Evolutionary conservation across 1,140 invertebrate genomes (phyloP).

Genomic region (Drosophila rhopaloa): DNA sequence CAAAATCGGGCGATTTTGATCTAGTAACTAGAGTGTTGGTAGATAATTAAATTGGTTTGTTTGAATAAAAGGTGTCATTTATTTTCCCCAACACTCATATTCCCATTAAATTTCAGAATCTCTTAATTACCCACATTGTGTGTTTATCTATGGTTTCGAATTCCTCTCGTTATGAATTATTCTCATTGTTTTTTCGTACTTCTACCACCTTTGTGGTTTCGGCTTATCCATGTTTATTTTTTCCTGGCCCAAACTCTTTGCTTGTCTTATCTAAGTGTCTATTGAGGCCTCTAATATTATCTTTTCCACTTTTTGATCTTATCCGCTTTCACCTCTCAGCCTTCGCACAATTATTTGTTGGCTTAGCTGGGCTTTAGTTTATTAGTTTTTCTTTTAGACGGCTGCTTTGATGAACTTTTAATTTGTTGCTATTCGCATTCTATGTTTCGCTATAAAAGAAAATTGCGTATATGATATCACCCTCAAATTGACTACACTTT

Average conservation of each 20-base stretch:
- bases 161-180: conserved; percentile 13
- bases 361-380: conserved; percentile 14
- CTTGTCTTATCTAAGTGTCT: conserved; percentile 27
- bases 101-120: neutral
- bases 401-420: neutral
- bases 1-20: conserved; percentile 6
- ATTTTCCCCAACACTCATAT: neutral
- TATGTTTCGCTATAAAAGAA: no score
- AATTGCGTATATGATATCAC: neutral
- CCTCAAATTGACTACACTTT: conserved; percentile 7
- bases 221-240: conserved; percentile 17
- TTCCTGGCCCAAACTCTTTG: conserved; percentile 12
- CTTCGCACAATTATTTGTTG: conserved; percentile 21
- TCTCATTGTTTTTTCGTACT: conserved; percentile 21
- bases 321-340: conserved; percentile 25
- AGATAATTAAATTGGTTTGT: conserved; percentile 5
- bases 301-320: conserved; percentile 41
- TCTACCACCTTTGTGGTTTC: neutral
- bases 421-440: neutral
- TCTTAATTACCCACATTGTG: conserved; percentile 15
- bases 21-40: neutral
- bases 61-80: neutral
- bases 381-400: conserved; percentile 9
- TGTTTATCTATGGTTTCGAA: neutral
- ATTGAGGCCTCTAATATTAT: conserved; percentile 25